Percentiles rank a stretch among this genome's conserved stretches.
These are phyloP conservation scores for Rotaria magnacalcarata DNA, from an alignment of 2,888 invertebrate species.

Conservation along the genomic window DNA sequence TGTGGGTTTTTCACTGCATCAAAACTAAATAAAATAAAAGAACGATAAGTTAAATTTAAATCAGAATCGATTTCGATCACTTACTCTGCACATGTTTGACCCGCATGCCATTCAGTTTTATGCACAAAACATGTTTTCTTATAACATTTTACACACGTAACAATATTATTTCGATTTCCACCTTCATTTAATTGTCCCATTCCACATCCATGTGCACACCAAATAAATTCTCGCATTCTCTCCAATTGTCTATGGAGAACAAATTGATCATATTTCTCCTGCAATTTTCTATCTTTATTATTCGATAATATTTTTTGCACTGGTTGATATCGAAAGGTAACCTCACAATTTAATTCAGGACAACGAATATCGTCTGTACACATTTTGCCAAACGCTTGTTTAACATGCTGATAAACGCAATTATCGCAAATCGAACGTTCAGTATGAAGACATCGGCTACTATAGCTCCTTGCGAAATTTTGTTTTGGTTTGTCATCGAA, in stretches of 20 bases:
- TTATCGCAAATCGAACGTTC: not conserved
- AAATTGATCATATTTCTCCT: not conserved
- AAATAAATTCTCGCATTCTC: not conserved
- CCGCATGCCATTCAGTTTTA: conserved; percentile 17
- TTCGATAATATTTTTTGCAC: not conserved
- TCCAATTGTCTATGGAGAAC: not conserved
- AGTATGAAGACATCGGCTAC: not conserved
- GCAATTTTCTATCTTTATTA: not conserved
- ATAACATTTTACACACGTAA: not conserved
- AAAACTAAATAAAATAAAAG: not conserved
- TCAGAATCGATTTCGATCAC: not conserved
- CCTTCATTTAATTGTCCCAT: not conserved
- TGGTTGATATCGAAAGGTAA: not conserved
- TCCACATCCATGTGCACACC: conserved; percentile 27
- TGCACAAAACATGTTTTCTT: not conserved
- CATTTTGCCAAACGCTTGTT: not conserved
- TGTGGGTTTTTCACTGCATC: not conserved
- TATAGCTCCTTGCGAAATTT: not conserved
- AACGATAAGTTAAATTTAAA: not conserved
- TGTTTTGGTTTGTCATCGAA: not conserved
- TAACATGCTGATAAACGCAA: not conserved
- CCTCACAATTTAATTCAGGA: not conserved
- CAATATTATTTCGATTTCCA: not conserved
- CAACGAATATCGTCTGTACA: not conserved
- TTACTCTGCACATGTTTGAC: not conserved